Base-by-base conservation (phyloP, 2,888 invertebrate genomes). In the Neria commutata region DNA sequence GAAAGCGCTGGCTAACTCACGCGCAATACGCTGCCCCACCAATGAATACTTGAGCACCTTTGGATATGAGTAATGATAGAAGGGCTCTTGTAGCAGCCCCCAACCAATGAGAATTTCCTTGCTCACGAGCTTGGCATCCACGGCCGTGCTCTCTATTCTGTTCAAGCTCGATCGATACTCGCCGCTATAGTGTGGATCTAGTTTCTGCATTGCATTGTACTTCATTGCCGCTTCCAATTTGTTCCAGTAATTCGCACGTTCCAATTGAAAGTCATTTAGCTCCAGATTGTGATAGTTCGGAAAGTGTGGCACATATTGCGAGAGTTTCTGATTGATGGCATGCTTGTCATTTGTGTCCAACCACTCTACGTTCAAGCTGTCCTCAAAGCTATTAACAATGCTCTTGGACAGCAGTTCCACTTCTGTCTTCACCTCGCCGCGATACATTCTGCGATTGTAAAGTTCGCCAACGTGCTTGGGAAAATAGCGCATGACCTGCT, bases 11-110 rank as follows among this genome's bases (percentile, higher is more conserved):
- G 72, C 48, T 0, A 77, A 55, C 11, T 74, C 72, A 1, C 68
- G 67, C 33, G 76, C 77, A 40, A 77, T 16, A 1, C 69, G 64
- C 2, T 74, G 71, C 0, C 79, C 77, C 6, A 77, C 19, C 6
- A 72, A 49, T 0, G 77, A 69, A 24, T 70, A 77, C 42, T 78
- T 73, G 1, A 77, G 16, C 0, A 79, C 67, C 3, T 63, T 66
- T 0, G 78, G 68, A 37, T 77, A 79, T 23, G 49, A 56, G 33
- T 63, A 66, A n/a, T 69, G 72, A 56, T 77, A 80, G 63, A 70
- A 72, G 0, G 80, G 78, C 10, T 69, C 51, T 49, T 80, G 78
- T 14, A 80, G 54, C 1, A 79, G 62, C 1, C 77, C 79, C 71
- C 69, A 71, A 1, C 77, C 74, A 3, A 74, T 70, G 1, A 69